These are phyloP conservation scores for Spizaetus ornatus DNA, from an alignment of 2,113 vertebrate species.

Conservation along the genomic window DNA sequence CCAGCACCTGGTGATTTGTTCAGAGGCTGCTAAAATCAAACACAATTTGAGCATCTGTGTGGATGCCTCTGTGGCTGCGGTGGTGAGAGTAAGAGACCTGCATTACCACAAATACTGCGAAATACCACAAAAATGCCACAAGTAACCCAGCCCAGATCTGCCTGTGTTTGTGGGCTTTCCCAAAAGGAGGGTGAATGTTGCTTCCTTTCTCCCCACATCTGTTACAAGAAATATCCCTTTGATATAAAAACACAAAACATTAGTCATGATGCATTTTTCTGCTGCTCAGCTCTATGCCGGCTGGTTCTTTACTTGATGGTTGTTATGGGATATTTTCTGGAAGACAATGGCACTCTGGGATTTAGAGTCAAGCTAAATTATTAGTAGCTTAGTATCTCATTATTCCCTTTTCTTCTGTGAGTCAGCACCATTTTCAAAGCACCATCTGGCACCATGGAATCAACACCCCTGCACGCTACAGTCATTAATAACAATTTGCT, in stretches of 20 bases:
- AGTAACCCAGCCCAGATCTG: neutral
- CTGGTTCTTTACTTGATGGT: neutral
- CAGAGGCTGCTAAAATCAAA: neutral
- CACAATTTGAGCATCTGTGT: neutral
- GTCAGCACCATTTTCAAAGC: conserved; percentile 2
- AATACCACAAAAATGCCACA: neutral
- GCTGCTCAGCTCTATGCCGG: neutral
- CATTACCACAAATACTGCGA: neutral
- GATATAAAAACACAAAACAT: neutral
- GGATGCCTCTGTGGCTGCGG: neutral
- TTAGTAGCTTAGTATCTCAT: neutral
- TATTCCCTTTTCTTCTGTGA: conserved; percentile 1
- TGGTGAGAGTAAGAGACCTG: neutral
- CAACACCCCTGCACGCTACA: neutral
- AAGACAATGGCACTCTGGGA: neutral
- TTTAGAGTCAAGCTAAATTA: conserved; percentile 16
- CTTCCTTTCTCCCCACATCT: neutral
- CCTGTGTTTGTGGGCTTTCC: neutral
- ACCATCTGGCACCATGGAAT: neutral
- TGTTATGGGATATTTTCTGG: neutral
- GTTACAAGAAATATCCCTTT: accelerated
- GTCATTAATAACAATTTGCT: neutral
- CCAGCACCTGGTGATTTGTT: neutral
- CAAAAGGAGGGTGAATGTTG: neutral
- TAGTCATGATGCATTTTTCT: neutral